Base-by-base conservation (phyloP, 2,888 invertebrate species). In the Cerceris ruficornis region DNA sequence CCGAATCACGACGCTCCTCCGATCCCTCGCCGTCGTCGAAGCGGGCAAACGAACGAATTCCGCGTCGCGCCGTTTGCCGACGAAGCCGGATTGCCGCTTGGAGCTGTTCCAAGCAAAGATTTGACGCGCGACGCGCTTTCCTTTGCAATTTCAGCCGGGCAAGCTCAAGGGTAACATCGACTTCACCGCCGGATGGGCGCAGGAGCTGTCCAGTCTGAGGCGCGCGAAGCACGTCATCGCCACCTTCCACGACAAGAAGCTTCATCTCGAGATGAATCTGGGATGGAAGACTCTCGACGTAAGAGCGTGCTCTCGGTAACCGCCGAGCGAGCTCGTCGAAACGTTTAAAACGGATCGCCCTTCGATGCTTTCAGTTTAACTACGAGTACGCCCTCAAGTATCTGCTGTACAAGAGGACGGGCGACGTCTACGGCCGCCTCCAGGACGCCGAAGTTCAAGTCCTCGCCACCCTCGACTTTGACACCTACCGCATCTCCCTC, bases 221-320 rank as follows among this genome's bases (percentile, higher is more conserved):
- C 88, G 90, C 8, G 61, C 70, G 2, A 81, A 84, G 1, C 81
- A 84, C 11, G 79, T 88, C 4, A 55, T 59, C 8, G 8, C 86
- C 1, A 67, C 60, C 6, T 90, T 87, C 71, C 11, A 57, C 0
- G 11, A 84, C 0, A 80, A 82, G n/a, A 58, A 50, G 11, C 5
- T 88, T 0, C 72, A 64, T 0, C 0, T 88, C 7, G 83, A 88
- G 13, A 41, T 86, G n/a, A 67, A 70, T n/a, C 42, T 91, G 2
- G 86, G 84, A 64, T 88, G 88, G 80, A 64, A 86, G 0, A 11
- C 67, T 5, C 39, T 89, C 2, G 75, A 83, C 41, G 90, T 91
- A 75, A 88, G 86, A 28, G 2, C 1, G 28, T 28, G 28, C 4
- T 28, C 28, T 28, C 28, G 28, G 28, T 28, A 28, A 28, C 1